phyloP scores from a whole-genome alignment of 2,888 invertebrate species.

The Drosophila algonquin region DNA sequence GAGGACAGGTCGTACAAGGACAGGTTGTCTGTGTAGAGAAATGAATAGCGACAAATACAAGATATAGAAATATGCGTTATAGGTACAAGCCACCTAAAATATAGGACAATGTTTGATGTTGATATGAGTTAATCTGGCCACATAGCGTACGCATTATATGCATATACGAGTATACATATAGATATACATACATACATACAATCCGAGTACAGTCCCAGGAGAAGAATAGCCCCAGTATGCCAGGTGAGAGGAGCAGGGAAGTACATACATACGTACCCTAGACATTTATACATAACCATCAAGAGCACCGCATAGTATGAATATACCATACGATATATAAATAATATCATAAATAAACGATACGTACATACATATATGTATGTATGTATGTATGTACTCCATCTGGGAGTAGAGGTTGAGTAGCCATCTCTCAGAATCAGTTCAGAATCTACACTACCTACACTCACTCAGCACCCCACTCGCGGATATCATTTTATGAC shows the following conservation, averaged over 20 bases:
- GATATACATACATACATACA: neutral
- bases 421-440: constrained; percentile 16
- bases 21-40: constrained; percentile 30
- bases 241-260: constrained; percentile 38
- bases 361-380: constrained; percentile 22
- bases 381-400: constrained; percentile 9
- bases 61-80: constrained; percentile 50
- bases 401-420: neutral
- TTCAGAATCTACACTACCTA: constrained; percentile 23
- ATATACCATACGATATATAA: constrained; percentile 47
- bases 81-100: constrained; percentile 57
- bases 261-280: constrained; percentile 28
- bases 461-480: constrained; percentile 32
- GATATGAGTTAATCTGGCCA: constrained; percentile 68
- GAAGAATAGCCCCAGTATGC: constrained; percentile 11
- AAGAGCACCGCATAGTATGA: constrained; percentile 82
- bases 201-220: constrained; percentile 2
- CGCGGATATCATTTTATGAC: constrained; percentile 57
- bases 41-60: constrained; percentile 63
- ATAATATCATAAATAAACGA: constrained; percentile 55
- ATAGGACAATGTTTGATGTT: constrained; percentile 79
- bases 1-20: constrained; percentile 14
- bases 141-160: constrained; percentile 63
- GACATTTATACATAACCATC: constrained; percentile 82
- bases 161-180: constrained; percentile 21